A percentile compares a stretch with the other conserved stretches of the same genome.
Evolutionary conservation across 2,888 invertebrate genomes (phyloP).

Genomic region (Aporophyla lueneburgensis): DNA sequence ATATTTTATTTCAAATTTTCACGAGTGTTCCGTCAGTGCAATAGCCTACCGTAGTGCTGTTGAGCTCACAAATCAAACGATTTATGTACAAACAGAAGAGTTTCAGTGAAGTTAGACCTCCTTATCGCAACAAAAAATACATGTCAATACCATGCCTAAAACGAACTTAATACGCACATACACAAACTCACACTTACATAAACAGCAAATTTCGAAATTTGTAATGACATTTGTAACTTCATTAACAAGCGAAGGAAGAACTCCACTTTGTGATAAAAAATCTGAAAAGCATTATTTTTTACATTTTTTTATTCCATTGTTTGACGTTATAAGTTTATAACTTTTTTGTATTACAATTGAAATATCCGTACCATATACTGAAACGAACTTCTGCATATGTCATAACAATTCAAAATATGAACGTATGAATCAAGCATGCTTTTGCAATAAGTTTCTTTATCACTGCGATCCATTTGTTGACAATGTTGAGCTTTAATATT

Average conservation of each 20-base stretch:
- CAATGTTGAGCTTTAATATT: constrained; percentile 7
- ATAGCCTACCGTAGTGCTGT: neutral
- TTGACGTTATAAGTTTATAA: no score
- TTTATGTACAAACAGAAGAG: no score
- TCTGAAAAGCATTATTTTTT: constrained; percentile 1
- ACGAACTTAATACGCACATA: constrained; percentile 10
- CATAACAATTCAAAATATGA: constrained; percentile 31
- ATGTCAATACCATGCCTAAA: no score
- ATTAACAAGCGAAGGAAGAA: constrained; percentile 9
- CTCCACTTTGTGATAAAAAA: constrained; percentile 7
- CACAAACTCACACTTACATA: neutral
- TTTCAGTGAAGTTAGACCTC: no score
- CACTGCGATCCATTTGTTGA: neutral
- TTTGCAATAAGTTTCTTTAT: neutral
- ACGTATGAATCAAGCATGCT: constrained; percentile 27
- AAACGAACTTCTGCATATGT: neutral
- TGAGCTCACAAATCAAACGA: neutral
- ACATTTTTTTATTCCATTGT: no score
- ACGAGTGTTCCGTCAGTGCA: neutral
- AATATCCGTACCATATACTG: constrained; percentile 3
- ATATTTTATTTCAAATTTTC: no score
- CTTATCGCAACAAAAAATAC: no score
- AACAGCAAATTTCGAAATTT: neutral
- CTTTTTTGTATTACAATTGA: no score
- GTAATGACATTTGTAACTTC: constrained; percentile 6